These are phyloP conservation scores for Craniophora ligustri DNA, from an alignment of 2,888 invertebrate genomes.

Conservation along the genomic window DNA sequence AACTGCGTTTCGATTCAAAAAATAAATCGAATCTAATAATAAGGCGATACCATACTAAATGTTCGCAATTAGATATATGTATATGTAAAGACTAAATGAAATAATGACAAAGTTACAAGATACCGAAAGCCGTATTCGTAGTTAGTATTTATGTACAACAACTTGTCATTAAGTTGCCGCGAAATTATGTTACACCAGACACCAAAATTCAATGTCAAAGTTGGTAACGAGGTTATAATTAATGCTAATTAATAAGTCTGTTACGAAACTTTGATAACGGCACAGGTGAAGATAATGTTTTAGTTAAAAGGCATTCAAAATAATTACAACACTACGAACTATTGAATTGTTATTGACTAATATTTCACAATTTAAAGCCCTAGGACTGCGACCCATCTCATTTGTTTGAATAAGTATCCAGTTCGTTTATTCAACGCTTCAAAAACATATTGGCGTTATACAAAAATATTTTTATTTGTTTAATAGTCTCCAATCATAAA, in stretches of 20 bases:
- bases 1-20: no score
- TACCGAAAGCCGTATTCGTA: conserved; percentile 28
- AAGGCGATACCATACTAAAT: no score
- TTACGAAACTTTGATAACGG: conserved; percentile 36
- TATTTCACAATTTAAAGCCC: neutral
- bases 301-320: conserved; percentile 32
- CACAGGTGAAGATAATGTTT: conserved; percentile 49
- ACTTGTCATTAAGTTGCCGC: conserved; percentile 48
- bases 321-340: conserved; percentile 11
- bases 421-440: conserved; percentile 19
- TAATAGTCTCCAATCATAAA: conserved; percentile 54
- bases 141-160: conserved; percentile 31
- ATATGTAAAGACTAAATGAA: neutral
- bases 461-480: conserved; percentile 20
- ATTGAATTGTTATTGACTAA: neutral
- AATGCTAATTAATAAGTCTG: conserved; percentile 41
- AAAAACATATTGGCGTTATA: conserved; percentile 9
- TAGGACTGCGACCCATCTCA: neutral
- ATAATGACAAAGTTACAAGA: conserved; percentile 25
- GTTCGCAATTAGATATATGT: neutral
- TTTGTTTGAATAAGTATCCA: conserved; percentile 13
- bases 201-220: conserved; percentile 45
- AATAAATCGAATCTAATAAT: no score
- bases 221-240: conserved; percentile 49
- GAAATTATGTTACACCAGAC: conserved; percentile 45